Conservation (phyloP, 2,797 vertebrate species). For the Gypaetus barbatus region DNA sequence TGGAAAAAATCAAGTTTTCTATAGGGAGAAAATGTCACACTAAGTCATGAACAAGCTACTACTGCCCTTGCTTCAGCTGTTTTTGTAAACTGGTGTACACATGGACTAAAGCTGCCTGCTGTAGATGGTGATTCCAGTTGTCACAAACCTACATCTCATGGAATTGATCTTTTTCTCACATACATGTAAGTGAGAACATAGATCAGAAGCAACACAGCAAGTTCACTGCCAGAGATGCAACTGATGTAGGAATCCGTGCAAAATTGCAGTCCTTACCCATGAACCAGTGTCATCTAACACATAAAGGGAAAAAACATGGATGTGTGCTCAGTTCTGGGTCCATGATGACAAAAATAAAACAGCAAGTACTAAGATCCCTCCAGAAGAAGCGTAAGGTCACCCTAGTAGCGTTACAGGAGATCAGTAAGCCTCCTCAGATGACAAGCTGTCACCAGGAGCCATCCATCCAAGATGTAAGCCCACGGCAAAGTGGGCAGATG, state of each 20-base stretch:
- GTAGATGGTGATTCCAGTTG: not conserved
- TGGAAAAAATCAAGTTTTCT: not conserved
- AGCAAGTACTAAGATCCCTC: not conserved
- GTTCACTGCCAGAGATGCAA: not conserved
- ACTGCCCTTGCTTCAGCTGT: not conserved
- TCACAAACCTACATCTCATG: not conserved
- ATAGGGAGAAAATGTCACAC: not conserved
- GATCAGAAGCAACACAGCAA: not conserved
- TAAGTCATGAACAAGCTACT: not conserved
- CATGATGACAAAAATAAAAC: not conserved
- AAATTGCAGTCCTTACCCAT: not conserved
- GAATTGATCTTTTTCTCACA: not conserved
- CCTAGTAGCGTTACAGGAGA: not conserved
- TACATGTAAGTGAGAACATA: not conserved
- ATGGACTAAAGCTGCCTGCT: not conserved
- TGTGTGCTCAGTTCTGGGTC: not conserved
- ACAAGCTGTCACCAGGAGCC: not conserved
- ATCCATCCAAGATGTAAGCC: not conserved
- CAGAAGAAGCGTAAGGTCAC: not conserved
- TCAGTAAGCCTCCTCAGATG: not conserved
- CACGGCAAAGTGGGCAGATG: not conserved
- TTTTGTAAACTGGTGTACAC: not conserved
- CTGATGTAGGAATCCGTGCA: not conserved
- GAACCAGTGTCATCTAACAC: not conserved
- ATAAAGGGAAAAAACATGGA: not conserved